These are phyloP conservation scores for Dicrostonyx torquatus DNA, from an alignment of 2,797 vertebrate genomes.

Conservation along the genomic window DNA sequence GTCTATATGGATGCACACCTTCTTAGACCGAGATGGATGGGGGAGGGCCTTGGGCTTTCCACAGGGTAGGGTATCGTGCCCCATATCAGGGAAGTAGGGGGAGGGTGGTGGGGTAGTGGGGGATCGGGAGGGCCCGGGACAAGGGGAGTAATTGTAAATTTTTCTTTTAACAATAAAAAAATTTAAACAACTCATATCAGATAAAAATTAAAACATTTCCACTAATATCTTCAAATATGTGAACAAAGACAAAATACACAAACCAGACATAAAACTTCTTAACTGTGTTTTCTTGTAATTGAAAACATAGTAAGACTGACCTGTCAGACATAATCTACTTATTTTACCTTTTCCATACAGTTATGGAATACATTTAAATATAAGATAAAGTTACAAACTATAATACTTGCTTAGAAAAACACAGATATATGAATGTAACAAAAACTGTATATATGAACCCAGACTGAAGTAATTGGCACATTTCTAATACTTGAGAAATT, in stretches of 20 bases:
- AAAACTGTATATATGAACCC: not conserved
- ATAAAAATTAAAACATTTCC: conserved; percentile 29
- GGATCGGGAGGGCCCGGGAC: too few species aligned
- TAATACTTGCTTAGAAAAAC: conserved; percentile 54
- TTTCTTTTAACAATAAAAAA: too few species aligned
- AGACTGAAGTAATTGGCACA: conserved; percentile 34
- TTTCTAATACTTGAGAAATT: not conserved
- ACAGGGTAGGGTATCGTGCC: too few species aligned
- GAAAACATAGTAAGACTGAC: conserved; percentile 12
- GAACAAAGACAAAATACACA: not conserved
- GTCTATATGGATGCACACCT: too few species aligned
- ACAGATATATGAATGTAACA: not conserved
- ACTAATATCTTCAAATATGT: not conserved
- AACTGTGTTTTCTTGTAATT: conserved; percentile 1
- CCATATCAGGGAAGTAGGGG: too few species aligned
- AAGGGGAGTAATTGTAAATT: too few species aligned
- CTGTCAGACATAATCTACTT: not conserved
- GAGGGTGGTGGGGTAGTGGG: too few species aligned
- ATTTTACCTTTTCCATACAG: not conserved
- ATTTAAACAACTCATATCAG: not conserved
- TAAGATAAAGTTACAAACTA: conserved; percentile 38
- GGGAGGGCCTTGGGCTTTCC: too few species aligned
- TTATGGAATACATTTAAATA: conserved; percentile 14
- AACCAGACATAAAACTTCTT: conserved; percentile 1
- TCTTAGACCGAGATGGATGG: too few species aligned